Base-by-base conservation (phyloP, 2,113 vertebrate species). In the Trogon melanurus region DNA sequence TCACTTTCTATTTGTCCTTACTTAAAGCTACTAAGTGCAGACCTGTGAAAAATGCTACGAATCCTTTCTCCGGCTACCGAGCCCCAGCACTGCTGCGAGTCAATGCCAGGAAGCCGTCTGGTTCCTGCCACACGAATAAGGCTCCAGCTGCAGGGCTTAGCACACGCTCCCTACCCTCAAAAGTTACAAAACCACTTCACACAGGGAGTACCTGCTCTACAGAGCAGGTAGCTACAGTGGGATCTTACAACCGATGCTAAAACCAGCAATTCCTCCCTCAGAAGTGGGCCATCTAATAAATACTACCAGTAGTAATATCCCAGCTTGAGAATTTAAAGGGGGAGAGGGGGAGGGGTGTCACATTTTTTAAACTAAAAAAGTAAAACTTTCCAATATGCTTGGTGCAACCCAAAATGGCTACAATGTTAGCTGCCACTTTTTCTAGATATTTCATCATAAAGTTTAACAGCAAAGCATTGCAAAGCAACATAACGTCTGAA, bases 81-180 rank as follows among this genome's bases (percentile, higher is more conserved):
- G 47, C 50, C 22, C 16, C 48, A 47, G 76, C 61, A 38, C 45
- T 32, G 27, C 66, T 41, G 29, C 73, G 15, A 32, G 57, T 7
- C 50, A 38, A 10, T 2, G 5, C 54, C 64, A 51, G 57, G 21
- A 56, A 47, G 36, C 4, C 13, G 2, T 16, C 54, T 34, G 64
- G 41, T n/a, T 80, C 61, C 84, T 61, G 54, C 79, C 60, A 8
- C 5, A 41, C 86, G 67, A 34, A 38, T 4, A 48, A 74, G 69
- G 38, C 30, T 50, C 72, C 72, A 80, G 64, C 47, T 72, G 48
- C 70, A 69, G 62, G 53, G 61, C 25, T 1, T 18, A 60, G 10
- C 0, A 16, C 0, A 17, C 6, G 4, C 79, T 72, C 12, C 0
- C 41, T 11, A 2, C 9, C 44, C 54, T 56, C 58, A 1, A 7